A percentile compares a stretch with the other conserved stretches of the same genome.
Evolutionary conservation across 2,797 vertebrate species (phyloP).

Genomic region (Tenualosa ilisha): DNA sequence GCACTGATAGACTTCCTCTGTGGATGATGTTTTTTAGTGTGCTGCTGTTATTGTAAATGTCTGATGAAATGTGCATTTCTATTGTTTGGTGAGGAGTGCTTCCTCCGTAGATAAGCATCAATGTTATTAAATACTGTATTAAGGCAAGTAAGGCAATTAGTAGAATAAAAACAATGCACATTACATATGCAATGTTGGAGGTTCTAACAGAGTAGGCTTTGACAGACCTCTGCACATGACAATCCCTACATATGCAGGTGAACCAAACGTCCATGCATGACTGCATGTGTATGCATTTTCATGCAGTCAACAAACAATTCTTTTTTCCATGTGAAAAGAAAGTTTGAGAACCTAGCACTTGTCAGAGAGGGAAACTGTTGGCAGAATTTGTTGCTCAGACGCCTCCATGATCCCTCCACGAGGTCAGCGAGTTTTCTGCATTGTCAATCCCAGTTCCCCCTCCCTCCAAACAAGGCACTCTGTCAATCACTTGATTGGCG

Average conservation of each 20-base stretch:
- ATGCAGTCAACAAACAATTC: not conserved
- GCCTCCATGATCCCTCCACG: not conserved
- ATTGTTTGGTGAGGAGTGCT: not conserved
- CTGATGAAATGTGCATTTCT: not conserved
- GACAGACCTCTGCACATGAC: not conserved
- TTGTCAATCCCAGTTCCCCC: not conserved
- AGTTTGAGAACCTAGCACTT: not conserved
- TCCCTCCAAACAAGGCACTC: conserved; percentile 10
- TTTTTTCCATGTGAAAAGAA: not conserved
- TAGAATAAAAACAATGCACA: not conserved
- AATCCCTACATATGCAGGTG: not conserved
- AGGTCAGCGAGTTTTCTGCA: not conserved
- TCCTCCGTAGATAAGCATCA: not conserved
- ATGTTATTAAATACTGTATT: not conserved
- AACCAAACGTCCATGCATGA: not conserved
- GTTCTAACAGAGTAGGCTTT: not conserved
- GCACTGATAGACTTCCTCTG: not conserved
- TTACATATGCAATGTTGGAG: not conserved
- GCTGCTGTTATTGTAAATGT: too few relatives aligned
- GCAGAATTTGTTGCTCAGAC: not conserved
- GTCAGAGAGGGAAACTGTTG: not conserved
- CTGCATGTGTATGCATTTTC: not conserved
- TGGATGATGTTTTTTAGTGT: not conserved
- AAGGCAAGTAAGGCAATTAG: not conserved
- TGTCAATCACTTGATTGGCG: conserved; percentile 24